Conservation (phyloP, 2,113 vertebrate genomes). For the Thinocorus orbignyianus region DNA sequence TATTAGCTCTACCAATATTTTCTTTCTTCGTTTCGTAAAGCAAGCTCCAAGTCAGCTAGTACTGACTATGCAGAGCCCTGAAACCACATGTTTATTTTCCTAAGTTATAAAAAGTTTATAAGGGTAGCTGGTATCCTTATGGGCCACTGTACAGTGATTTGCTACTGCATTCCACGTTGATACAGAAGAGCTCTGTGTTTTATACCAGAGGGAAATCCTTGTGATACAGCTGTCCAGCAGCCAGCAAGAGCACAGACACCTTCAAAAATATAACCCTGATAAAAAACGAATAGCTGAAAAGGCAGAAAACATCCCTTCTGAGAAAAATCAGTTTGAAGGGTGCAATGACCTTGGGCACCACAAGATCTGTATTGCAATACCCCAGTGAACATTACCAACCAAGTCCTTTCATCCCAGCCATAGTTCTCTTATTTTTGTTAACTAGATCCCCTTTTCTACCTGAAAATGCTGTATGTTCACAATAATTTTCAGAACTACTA, state of each 20-base stretch:
- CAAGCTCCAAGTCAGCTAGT: constrained; percentile 68
- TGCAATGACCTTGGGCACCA: neutral
- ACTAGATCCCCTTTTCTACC: neutral
- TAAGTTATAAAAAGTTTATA: constrained; percentile 85
- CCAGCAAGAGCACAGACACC: constrained; percentile 51
- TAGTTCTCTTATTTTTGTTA: neutral
- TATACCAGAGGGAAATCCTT: constrained; percentile 72
- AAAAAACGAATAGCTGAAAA: neutral
- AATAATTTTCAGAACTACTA: neutral
- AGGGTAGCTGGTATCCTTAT: constrained; percentile 79
- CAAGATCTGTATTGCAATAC: neutral
- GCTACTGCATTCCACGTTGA: constrained; percentile 78
- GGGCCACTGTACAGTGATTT: constrained; percentile 74
- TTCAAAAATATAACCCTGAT: constrained; percentile 42
- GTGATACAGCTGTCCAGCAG: constrained; percentile 60
- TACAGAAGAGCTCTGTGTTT: constrained; percentile 81
- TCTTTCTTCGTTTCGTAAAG: constrained; percentile 74
- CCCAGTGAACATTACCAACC: neutral
- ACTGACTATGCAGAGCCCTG: constrained; percentile 76
- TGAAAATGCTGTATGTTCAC: neutral
- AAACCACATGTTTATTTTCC: constrained; percentile 87
- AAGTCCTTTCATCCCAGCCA: neutral
- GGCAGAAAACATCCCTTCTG: constrained; percentile 2
- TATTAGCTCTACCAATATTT: constrained; percentile 79
- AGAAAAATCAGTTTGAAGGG: constrained; percentile 7